phyloP scores from a whole-genome alignment of 2,113 vertebrate genomes.

The Psephotus haematonotus region DNA sequence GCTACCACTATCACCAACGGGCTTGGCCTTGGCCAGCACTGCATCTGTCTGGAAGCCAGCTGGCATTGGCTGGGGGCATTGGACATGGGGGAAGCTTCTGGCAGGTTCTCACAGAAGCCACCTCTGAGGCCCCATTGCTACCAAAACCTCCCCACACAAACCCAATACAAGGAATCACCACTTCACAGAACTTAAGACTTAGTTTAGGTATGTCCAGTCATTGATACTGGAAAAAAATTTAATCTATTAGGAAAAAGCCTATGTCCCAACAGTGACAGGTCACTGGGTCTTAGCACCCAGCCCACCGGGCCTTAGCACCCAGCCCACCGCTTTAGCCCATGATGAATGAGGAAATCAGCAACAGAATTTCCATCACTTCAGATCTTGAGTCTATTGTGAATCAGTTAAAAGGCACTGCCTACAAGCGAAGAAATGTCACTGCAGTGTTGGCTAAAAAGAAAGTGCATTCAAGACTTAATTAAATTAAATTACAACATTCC shows the following conservation, averaged over 20 bases:
- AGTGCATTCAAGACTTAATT: background rate
- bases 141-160: background rate
- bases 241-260: background rate
- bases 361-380: background rate
- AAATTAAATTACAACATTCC: background rate
- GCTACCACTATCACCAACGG: background rate
- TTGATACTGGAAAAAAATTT: background rate
- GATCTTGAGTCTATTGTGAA: background rate
- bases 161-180: background rate
- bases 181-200: background rate
- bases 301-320: background rate
- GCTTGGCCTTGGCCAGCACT: background rate
- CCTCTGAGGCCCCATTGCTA: background rate
- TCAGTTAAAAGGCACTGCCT: background rate
- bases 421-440: background rate
- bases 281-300: background rate
- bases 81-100: rapidly evolving
- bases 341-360: background rate
- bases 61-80: background rate
- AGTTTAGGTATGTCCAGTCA: background rate
- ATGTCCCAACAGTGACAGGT: background rate
- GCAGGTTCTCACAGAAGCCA: background rate
- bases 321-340: background rate
- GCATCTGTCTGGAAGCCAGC: rapidly evolving
- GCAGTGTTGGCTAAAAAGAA: background rate